Base-by-base conservation (phyloP, 1,140 invertebrate species). In the Nylanderia fulva region DNA sequence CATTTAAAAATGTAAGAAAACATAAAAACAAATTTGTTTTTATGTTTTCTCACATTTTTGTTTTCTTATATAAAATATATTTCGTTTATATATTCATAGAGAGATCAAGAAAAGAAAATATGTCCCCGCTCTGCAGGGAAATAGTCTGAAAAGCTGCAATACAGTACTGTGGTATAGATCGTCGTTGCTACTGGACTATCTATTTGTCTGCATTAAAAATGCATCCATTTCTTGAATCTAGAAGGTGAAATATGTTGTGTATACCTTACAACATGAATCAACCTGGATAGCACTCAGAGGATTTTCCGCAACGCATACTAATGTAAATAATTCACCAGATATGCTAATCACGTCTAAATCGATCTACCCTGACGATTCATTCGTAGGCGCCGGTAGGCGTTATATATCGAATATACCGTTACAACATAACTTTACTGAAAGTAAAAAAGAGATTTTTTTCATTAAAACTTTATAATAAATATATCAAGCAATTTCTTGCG, bases 291-390 rank as follows among this genome's bases (percentile, higher is more conserved):
- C 13, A 82, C 61, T 82, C 77, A 80, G 52, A 21, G 54, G 66
- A 18, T 82, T 82, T 82, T 58, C 52, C 77, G 18, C 61, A 54
- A 24, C 42, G 76, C 33, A 9, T 24, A 27, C 24, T 42, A 80
- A 54, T 56, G 36, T 39, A 45, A 82, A 82, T 82, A 72, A 58
- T 82, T 71, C 52, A 33, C 18, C 29, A 13, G 18, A 13, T 39
- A 79, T 60, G 77, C 36, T 82, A 82, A 82, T 82, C 24, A 36
- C 18, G 13, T 82, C 64, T 71, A 71, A 58, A 60, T 80, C 63
- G 21, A 36, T 48, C 15, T 42, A 56, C 24, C 0, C 18, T n/a
- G 24, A 33, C 58, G 66, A 71, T 54, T 60, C 24, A 33, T 27
- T n/a, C 18, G 6, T 52, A 80, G 5, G 36, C 66, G 13, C 45